These are phyloP conservation scores for Rambutsinella grinnellia DNA, from an alignment of 2,888 invertebrate genomes.

Conservation along the genomic window DNA sequence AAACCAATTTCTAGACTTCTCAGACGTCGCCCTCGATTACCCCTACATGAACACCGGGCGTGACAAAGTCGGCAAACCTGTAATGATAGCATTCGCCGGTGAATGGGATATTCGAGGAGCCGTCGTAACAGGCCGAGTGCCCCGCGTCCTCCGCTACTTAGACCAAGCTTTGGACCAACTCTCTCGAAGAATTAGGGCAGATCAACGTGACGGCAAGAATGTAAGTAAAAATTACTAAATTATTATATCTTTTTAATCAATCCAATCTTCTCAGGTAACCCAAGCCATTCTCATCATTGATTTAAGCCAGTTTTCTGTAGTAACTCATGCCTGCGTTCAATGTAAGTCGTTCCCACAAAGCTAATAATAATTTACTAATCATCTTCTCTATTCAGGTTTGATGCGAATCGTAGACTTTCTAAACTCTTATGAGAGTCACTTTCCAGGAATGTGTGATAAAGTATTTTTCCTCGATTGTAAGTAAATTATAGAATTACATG, in stretches of 20 bases:
- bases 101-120: conserved; percentile 23
- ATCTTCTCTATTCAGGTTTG: conserved; percentile 12
- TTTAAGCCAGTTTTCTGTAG: conserved; percentile 23
- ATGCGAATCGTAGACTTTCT: conserved; percentile 14
- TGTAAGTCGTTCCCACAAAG: conserved; percentile 2
- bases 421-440: conserved; percentile 18
- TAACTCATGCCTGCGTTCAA: conserved; percentile 12
- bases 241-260: background rate
- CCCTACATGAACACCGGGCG: background rate
- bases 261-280: conserved; percentile 11
- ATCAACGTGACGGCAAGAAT: conserved; percentile 24
- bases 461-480: conserved; percentile 28
- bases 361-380: background rate
- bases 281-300: conserved; percentile 18
- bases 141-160: conserved; percentile 8
- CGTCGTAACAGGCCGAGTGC: conserved; percentile 12
- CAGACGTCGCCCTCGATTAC: conserved; percentile 18
- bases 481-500: background rate
- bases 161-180: conserved; percentile 17
- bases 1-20: too few relatives aligned
- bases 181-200: background rate
- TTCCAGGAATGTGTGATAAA: conserved; percentile 32
- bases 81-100: conserved; percentile 14
- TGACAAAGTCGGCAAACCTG: conserved; percentile 6
- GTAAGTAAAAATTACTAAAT: background rate